Base-by-base conservation (phyloP, 2,888 invertebrate species). In the Nasonovia ribisnigri region DNA sequence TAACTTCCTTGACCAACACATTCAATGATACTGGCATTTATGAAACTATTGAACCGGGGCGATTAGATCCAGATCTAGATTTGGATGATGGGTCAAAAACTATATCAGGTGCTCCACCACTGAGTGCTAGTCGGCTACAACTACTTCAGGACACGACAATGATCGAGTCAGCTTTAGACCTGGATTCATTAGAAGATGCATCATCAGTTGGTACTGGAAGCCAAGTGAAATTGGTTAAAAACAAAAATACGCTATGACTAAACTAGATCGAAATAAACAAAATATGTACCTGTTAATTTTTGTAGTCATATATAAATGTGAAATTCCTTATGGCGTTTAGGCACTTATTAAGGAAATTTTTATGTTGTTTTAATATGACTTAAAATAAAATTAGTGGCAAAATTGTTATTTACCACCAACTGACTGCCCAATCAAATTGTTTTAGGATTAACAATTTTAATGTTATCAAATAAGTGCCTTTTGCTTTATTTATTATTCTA, bases 141-240 rank as follows among this genome's bases (percentile, higher is more conserved):
- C 96, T 98, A 95, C 96, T 98, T 95, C 98, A 98, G 95, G 98
- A 98, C 96, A 98, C 98, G 94, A 98, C 98, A 92, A 98, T 98
- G 98, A 98, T 98, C 95, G 98, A 98, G 96, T 98, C 98, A 94
- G 98, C 98, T 94, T 96, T 98, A 95, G 98, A 98, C 96, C 97
- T 98, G 95, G 98, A 98, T 96, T 98, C 98, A 95, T 96, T 98
- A 95, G 98, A 98, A 95, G 97, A 97, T 95, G 95, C 95, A 6
- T 95, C 95, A 4, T 97, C 97, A 84, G 96, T 97, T 95, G 97
- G 97, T 94, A 97, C 97, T 95, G 97, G 96, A 95, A 97, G 97
- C 95, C 97, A 97, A 95, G 96, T 97, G 48, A 97, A 97, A 95
- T 96, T 97, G 93, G 96, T 97, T 95, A 97, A 97, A 96, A 92